Evolutionary conservation across 2,888 invertebrate genomes (phyloP), one percentile per base, ranked within the genome.

Genomic region (Ferrisia virgata): DNA sequence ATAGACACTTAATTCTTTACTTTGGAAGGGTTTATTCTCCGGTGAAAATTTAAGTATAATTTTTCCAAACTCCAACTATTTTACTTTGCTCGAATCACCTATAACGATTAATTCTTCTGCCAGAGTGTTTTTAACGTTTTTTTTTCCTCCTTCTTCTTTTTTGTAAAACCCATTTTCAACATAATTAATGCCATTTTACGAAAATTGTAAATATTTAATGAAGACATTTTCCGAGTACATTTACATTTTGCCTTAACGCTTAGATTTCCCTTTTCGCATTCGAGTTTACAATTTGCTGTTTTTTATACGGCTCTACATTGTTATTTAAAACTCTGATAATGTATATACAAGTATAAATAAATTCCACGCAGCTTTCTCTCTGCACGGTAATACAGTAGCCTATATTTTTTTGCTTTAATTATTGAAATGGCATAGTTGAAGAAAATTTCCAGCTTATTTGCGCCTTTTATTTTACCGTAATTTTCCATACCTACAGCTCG

Each of bases 161-260:
- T 2, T 15, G n/a, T n/a, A n/a, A n/a, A n/a, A 25, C 25, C 58
- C 58, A 64, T 64, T 64, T 64, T 22, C 58, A 64, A 64, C 33
- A 33, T 72, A 72, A 72, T 72, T 31, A 72, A 72, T 33, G 72
- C 31, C 72, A 72, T 72, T 72, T 72, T 72, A 72, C 72, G 72
- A 72, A 72, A 72, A 33, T 72, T 72, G 72, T 72, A 72, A 72
- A 72, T 72, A 72, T 72, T 69, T 69, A 72, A 72, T 72, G 72
- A 72, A 72, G 72, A 72, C 72, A 33, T 72, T 72, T 72, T 33
- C 72, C 18, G n/a, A 72, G 72, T 72, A 72, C 72, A 72, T 72
- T 72, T 72, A 72, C 72, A 72, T 72, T 72, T 72, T 72, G 33
- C 72, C 33, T 33, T 31, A 72, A 72, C 33, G 33, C 72, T 72